Base-by-base conservation (phyloP, 2,888 invertebrate species). In the Euproctis similis region DNA sequence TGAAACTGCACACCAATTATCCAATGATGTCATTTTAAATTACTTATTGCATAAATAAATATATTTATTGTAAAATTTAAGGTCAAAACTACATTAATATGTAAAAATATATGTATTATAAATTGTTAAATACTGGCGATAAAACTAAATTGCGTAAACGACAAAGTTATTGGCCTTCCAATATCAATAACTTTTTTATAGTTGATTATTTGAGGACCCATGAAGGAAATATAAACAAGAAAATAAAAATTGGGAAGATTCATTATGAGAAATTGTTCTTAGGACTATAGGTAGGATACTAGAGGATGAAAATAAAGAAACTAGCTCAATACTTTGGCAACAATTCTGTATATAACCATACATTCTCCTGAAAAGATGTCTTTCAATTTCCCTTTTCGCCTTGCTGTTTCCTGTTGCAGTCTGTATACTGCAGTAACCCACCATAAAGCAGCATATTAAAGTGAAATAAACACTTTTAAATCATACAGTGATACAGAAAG, bases 361-460 rank as follows among this genome's bases (percentile, higher is more conserved):
- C 92, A 90, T 88, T 92, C 92, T 77, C 92, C 89, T 74, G 92
- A 90, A 87, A 92, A 92, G 87, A 92, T 90, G 87, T 92, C 92
- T 89, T 92, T 92, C 85, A 93, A 89, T 89, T 92, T 92, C 82
- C 90, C 90, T 87, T 91, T 91, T 88, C 91, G 90, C 88, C 91
- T 91, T 76, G 89, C 89, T 70, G 87, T 86, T 84, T 91, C 90
- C 84, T 91, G 90, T 81, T 90, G 90, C 85, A 88, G 88, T 86
- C 90, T 90, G 88, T 88, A 90, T 85, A 89, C 90, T 90, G 88
- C 87, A 86, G 87, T 86, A 84, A 86, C 76, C 86, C 86, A 84
- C 86, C 80, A 81, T 85, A 84, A 87, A 87, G 88, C 87, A 88
- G 88, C 88, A 87, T 86, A 80, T 75, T 76, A 81, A 81, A 81